Percentiles rank a stretch among this genome's conserved stretches.
These are phyloP conservation scores for Dipodomys spectabilis DNA, from an alignment of 2,113 vertebrate species.

Conservation along the genomic window DNA sequence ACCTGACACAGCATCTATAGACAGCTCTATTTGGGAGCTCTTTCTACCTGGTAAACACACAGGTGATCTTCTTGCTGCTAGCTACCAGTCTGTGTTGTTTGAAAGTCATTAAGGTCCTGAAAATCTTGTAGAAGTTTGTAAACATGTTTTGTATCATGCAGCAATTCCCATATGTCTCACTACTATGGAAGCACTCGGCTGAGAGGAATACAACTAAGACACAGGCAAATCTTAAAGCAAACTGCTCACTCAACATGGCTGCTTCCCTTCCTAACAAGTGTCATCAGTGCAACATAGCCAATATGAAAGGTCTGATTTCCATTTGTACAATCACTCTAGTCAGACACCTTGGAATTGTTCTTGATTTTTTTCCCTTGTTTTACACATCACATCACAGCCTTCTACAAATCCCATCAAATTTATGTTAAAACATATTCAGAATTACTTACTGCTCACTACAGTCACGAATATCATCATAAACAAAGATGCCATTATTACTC, in stretches of 20 bases:
- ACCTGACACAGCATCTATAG: neutral
- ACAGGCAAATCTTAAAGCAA: neutral
- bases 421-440: neutral
- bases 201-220: neutral
- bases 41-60: neutral
- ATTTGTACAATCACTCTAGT: neutral
- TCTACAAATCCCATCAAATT: neutral
- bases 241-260: neutral
- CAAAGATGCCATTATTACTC: neutral
- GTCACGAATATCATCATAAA: neutral
- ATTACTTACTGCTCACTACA: neutral
- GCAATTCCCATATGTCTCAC: neutral
- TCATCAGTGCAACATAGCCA: neutral
- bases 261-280: neutral
- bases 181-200: neutral
- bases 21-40: neutral
- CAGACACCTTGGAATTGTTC: neutral
- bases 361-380: neutral
- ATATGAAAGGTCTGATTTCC: neutral
- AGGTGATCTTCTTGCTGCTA: neutral
- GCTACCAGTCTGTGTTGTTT: neutral
- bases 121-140: constrained; percentile 15
- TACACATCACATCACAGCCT: neutral
- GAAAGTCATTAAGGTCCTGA: constrained; percentile 30
- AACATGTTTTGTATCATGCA: constrained; percentile 1